Conservation (phyloP, 2,888 invertebrate genomes). For the Plagodis dolabraria region DNA sequence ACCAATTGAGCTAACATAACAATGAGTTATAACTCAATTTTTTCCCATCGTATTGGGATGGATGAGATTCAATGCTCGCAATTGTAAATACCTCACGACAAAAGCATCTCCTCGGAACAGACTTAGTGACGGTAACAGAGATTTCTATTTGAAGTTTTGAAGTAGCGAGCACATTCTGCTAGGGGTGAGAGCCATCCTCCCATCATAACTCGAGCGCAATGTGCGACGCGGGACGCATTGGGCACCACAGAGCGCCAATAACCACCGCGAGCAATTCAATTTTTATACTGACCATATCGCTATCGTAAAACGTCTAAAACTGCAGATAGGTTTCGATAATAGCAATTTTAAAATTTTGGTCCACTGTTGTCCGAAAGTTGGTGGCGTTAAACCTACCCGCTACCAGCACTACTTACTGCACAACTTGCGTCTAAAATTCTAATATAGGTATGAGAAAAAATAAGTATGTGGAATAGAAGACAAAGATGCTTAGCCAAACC, state of each 20-base stretch:
- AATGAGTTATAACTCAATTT: too few relatives aligned
- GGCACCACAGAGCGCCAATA: constrained; percentile 69
- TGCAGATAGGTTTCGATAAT: constrained; percentile 37
- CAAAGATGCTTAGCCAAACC: too few relatives aligned
- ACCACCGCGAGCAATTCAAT: constrained; percentile 70
- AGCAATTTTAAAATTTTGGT: constrained; percentile 34
- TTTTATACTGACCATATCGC: constrained; percentile 77
- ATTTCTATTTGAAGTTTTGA: constrained; percentile 39
- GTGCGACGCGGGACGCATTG: constrained; percentile 76
- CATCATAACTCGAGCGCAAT: constrained; percentile 67
- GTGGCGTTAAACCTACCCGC: background rate
- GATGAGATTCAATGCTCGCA: too few relatives aligned
- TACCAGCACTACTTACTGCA: background rate
- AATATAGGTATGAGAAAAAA: too few relatives aligned
- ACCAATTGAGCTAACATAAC: too few relatives aligned
- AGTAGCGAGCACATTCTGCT: constrained; percentile 18
- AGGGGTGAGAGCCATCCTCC: constrained; percentile 34
- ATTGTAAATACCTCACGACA: too few relatives aligned
- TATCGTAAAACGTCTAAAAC: constrained; percentile 44
- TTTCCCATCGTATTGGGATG: too few relatives aligned
- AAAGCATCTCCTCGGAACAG: too few relatives aligned
- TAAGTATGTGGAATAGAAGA: too few relatives aligned
- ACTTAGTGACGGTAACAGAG: too few relatives aligned
- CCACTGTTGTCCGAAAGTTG: background rate
- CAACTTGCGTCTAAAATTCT: background rate